Evolutionary conservation across 2,797 vertebrate genomes (phyloP).

Genomic region (Hydrophis major): DNA sequence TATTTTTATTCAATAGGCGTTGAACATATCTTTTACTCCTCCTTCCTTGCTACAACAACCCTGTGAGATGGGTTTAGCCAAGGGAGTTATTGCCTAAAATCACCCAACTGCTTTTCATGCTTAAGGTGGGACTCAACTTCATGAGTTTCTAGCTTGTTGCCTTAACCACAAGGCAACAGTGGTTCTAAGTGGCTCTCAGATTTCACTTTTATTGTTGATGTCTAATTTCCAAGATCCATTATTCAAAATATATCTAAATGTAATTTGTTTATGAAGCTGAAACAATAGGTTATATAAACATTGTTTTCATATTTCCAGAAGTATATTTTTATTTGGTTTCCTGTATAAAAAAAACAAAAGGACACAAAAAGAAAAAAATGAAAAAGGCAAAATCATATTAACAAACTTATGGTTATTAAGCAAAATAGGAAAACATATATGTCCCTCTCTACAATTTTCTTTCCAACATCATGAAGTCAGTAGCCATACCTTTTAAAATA

Average conservation of each 20-base stretch:
- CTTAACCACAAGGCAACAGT: neutral
- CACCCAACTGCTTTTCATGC: neutral
- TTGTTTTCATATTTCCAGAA: neutral
- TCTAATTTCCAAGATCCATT: neutral
- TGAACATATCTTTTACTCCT: neutral
- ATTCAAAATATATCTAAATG: neutral
- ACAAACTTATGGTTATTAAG: neutral
- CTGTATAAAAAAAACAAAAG: neutral
- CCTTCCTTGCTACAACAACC: neutral
- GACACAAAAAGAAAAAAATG: neutral
- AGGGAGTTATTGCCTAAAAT: neutral
- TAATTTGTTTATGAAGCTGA: neutral
- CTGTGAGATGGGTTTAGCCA: neutral
- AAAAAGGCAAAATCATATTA: neutral
- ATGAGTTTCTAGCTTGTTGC: neutral
- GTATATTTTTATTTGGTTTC: neutral
- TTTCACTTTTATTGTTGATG: neutral
- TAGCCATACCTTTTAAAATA: neutral
- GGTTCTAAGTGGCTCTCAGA: neutral
- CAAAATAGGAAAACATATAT: neutral
- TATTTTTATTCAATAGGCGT: neutral
- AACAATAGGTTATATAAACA: neutral
- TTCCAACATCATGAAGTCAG: neutral
- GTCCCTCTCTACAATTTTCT: neutral
- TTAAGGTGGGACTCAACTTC: neutral